phyloP scores from a whole-genome alignment of 2,888 invertebrate species.

The Drosophila mimica region DNA sequence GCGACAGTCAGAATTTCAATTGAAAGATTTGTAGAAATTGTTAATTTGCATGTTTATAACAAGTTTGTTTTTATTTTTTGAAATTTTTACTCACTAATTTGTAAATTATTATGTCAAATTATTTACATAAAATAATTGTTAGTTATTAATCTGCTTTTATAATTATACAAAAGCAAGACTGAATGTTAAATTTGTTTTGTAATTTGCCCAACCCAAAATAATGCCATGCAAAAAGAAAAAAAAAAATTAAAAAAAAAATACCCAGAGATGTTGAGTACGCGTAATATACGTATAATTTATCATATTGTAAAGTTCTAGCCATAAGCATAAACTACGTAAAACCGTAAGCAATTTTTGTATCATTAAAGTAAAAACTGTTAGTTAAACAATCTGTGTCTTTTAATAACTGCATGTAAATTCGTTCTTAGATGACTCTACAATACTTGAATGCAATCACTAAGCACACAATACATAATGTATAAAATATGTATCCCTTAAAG shows the following conservation, averaged over 20 bases:
- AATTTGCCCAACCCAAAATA: slow-evolving; percentile 36
- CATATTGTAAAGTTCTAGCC: slow-evolving; percentile 27
- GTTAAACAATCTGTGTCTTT: background rate
- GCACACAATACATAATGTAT: no score
- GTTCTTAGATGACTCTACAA: background rate
- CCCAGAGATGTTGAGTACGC: slow-evolving; percentile 11
- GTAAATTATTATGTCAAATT: slow-evolving; percentile 19
- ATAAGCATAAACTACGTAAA: slow-evolving; percentile 9
- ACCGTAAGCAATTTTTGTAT: background rate
- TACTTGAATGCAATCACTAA: background rate
- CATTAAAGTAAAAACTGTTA: background rate
- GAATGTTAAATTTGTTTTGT: slow-evolving; percentile 41
- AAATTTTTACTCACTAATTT: background rate
- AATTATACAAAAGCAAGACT: slow-evolving; percentile 43
- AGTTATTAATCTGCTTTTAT: slow-evolving; percentile 41
- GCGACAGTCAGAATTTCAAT: background rate
- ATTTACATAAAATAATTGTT: slow-evolving; percentile 8
- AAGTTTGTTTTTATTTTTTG: slow-evolving; percentile 6
- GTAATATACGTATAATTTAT: slow-evolving; percentile 43
- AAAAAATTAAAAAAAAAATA: background rate
- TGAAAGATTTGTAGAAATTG: slow-evolving; percentile 7
- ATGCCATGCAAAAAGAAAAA: slow-evolving; percentile 36
- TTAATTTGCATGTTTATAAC: slow-evolving; percentile 15
- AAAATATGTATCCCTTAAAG: no score
- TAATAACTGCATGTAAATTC: background rate